Evolutionary conservation across 2,888 invertebrate species (phyloP), one percentile per base, ranked within the genome.

Genomic region (Andrena hattorfiana): DNA sequence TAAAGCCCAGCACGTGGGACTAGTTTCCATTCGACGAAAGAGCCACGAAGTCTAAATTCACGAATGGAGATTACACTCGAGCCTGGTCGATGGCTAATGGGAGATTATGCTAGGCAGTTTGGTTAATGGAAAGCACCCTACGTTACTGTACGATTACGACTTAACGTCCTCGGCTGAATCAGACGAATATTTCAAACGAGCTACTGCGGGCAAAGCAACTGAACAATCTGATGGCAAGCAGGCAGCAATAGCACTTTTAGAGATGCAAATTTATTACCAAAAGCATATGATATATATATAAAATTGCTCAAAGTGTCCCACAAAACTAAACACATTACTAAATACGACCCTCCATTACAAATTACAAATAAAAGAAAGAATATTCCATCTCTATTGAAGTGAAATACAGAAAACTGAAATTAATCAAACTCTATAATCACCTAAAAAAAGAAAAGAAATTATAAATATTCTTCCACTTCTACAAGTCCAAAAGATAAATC

Each of bases 31-130:
- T 82, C 77, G 77, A 82, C 54, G 54, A 42, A 67, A 79, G 83
- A 64, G 78, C 84, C 60, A 56, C 75, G 67, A 83, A 81, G 84
- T 85, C 72, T 63, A 72, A 81, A 81, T 77, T 83, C 82, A 69
- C 59, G 13, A 74, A 70, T 62, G 49, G 81, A 80, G 86, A 85
- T 83, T 84, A 88, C 71, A 60, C 54, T 66, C 35, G 76, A 77
- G 69, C 75, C 79, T 76, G 72, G 83, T 48, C 75, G 78, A 66
- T 72, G 68, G 85, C 79, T 88, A 88, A 87, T 88, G 86, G 86
- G 66, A 86, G 87, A 88, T 87, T 88, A 87, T 76, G 81, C 78
- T 59, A 81, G 76, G 76, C 76, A 83, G 88, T 86, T 83, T 79
- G 74, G 71, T 85, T 83, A 85, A 87, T 85, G 87, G 78, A 87